Conservation (phyloP, 2,888 invertebrate species). For the Andrena bucephala region DNA sequence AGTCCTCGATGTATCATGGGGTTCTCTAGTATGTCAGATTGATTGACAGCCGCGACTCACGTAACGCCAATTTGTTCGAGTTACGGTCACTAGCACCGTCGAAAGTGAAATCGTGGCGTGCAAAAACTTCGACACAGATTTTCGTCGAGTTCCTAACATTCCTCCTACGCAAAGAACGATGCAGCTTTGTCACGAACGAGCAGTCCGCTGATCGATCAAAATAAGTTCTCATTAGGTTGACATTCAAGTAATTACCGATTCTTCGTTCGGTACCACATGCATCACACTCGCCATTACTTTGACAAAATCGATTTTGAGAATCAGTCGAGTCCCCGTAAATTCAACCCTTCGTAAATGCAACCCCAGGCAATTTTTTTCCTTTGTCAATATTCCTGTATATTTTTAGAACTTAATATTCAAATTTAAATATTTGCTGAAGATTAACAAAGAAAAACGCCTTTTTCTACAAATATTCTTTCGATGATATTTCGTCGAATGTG, state of each 20-base stretch:
- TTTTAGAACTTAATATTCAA: too few relatives aligned
- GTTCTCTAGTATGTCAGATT: constrained; percentile 45
- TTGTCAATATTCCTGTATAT: too few relatives aligned
- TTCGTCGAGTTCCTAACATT: constrained; percentile 46
- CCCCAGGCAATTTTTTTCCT: too few relatives aligned
- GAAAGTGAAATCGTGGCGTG: constrained; percentile 72
- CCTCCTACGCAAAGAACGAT: background rate
- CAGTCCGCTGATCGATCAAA: background rate
- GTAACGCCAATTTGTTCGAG: constrained; percentile 72
- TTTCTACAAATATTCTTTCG: too few relatives aligned
- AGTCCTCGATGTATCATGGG: constrained; percentile 13
- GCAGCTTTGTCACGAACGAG: background rate
- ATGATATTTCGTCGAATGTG: too few relatives aligned
- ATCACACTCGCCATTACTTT: too few relatives aligned
- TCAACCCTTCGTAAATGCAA: too few relatives aligned
- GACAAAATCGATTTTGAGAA: too few relatives aligned
- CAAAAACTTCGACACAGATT: constrained; percentile 64
- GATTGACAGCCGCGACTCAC: constrained; percentile 63
- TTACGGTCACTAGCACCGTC: constrained; percentile 65
- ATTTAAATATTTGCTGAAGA: too few relatives aligned
- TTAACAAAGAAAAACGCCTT: too few relatives aligned
- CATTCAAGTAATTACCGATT: background rate
- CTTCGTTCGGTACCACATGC: background rate
- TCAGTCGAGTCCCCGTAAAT: too few relatives aligned
- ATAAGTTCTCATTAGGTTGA: background rate